Percentiles rank a stretch among this genome's conserved stretches.
phyloP scores from a whole-genome alignment of 2,113 vertebrate genomes.

The Anarhynchus alexandrinus region DNA sequence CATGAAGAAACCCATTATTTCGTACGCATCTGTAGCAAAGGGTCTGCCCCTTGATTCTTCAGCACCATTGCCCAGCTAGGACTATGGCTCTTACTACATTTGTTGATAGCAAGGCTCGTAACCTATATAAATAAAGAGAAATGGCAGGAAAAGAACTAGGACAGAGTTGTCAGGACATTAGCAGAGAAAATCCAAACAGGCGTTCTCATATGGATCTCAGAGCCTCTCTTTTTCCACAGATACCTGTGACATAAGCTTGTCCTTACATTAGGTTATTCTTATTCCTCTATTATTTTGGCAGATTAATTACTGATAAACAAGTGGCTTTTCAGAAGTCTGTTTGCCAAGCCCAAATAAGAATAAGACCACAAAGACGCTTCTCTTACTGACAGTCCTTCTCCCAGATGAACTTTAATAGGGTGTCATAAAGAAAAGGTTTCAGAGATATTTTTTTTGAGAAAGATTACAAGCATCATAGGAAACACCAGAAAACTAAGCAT shows the following conservation, averaged over 20 bases:
- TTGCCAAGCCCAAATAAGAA: neutral
- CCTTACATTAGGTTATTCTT: neutral
- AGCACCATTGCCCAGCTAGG: neutral
- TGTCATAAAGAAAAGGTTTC: neutral
- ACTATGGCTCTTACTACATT: neutral
- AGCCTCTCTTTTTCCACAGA: neutral
- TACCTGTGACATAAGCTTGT: neutral
- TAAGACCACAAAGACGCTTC: neutral
- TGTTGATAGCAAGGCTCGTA: neutral
- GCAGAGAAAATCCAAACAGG: neutral
- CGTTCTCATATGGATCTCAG: neutral
- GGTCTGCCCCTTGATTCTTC: neutral
- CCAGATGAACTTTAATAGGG: neutral
- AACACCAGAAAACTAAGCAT: neutral
- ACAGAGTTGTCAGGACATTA: neutral
- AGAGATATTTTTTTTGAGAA: neutral
- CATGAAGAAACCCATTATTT: neutral
- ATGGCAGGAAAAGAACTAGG: neutral
- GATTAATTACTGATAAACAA: neutral
- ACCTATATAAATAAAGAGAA: neutral
- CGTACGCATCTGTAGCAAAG: neutral
- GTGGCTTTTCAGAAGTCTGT: neutral
- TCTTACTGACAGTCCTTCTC: neutral
- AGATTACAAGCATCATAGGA: neutral
- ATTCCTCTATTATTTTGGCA: neutral